Evolutionary conservation across 1,140 invertebrate genomes (phyloP), one percentile per base, ranked within the genome.

Genomic region (Cotesia vestalis): DNA sequence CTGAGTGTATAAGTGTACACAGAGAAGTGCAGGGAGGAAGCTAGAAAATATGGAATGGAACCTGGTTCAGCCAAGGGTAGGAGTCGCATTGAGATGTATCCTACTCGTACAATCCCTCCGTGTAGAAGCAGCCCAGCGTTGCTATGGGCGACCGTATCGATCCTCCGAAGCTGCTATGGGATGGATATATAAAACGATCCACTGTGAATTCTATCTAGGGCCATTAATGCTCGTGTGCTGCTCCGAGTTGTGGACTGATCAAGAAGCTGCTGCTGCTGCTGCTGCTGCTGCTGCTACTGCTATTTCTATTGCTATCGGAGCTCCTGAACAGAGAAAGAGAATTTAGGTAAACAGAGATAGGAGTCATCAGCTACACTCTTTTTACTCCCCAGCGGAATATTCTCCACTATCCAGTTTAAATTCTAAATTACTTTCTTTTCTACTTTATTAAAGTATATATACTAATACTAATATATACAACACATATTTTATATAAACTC

Each of bases 121-220:
- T 73, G 40, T 46, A 46, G 40, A 46, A 76, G 71, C 61, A 17
- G 71, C 77, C 68, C 63, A 60, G 70, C 60, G 79, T 79, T 71
- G 73, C 72, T 77, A 81, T 81, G 75, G 71, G 72, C 72, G 78
- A 70, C 77, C 75, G 80, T 80, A 81, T 81, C 80, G 80, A 81
- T 79, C 80, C 40, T 46, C 40, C 78, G 27, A 20, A 59, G 62
- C 71, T 74, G 76, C 73, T 66, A 75, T 77, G 78, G 77, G 40
- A 46, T 46, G 40, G 80, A 80, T 80, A 78, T 81, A 80, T 76
- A 75, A 81, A 80, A 81, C 80, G 78, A 81, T 80, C 80, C 75
- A 75, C 78, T 78, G 78, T 76, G 75, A 78, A 79, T 80, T 80
- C 77, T 79, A 66, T 75, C 73, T 63, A 59, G 73, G 72, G 67